phyloP scores from a whole-genome alignment of 2,113 vertebrate genomes.

The Petaurus breviceps region DNA sequence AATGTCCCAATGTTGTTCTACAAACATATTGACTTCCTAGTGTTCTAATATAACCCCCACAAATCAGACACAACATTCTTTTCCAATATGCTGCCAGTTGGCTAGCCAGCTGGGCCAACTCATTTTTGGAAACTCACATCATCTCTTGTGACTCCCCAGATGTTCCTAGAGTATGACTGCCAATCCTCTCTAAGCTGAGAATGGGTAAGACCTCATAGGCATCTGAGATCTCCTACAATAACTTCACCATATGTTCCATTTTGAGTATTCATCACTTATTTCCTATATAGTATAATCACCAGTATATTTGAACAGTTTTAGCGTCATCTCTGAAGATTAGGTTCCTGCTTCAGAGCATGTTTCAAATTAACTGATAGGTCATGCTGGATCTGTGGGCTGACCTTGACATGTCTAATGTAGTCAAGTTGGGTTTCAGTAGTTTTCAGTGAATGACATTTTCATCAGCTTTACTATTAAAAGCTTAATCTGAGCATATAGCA shows the following conservation, averaged over 20 bases:
- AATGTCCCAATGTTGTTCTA: neutral
- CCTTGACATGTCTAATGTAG: neutral
- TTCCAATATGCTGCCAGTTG: neutral
- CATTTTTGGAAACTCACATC: constrained; percentile 28
- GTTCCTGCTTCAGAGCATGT: neutral
- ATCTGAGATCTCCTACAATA: constrained; percentile 31
- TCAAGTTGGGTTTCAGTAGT: neutral
- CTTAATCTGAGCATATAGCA: neutral
- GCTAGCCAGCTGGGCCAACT: constrained; percentile 38
- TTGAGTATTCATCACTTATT: constrained; percentile 26
- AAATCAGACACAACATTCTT: constrained; percentile 34
- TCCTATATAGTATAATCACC: constrained; percentile 19
- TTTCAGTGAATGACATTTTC: constrained; percentile 16
- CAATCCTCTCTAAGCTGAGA: constrained; percentile 25
- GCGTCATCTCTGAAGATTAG: neutral
- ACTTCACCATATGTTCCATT: constrained; percentile 22
- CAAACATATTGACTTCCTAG: neutral
- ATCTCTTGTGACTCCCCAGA: constrained; percentile 46
- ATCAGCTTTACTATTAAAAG: neutral
- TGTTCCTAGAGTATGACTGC: constrained; percentile 41
- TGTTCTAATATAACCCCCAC: neutral
- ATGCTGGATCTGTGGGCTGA: neutral
- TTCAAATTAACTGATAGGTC: constrained; percentile 21
- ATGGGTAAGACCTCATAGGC: constrained; percentile 2
- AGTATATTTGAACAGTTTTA: constrained; percentile 32